Evolutionary conservation across 1,140 invertebrate species (phyloP).

Genomic region (Brachystomella parvula): DNA sequence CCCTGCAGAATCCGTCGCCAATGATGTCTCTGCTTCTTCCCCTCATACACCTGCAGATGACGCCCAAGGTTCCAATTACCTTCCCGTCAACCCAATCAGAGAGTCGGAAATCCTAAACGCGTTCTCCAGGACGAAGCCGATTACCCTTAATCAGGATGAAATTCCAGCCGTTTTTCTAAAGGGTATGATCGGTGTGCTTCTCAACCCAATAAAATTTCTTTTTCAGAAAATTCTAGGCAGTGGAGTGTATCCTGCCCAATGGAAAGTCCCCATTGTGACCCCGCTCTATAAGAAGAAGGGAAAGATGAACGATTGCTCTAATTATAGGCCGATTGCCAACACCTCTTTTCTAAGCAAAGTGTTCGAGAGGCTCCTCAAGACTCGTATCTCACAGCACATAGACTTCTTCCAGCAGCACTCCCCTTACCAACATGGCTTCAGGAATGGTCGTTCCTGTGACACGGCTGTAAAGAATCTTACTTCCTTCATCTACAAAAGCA

Average conservation of each 20-base stretch:
- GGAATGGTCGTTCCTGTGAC: neutral
- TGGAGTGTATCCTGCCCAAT: neutral
- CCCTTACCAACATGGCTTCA: slow-evolving; percentile 16
- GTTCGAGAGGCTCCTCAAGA: slow-evolving; percentile 11
- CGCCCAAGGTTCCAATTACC: too few species aligned
- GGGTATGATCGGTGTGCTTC: neutral
- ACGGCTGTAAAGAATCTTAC: slow-evolving; percentile 1
- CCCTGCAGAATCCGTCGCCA: too few species aligned
- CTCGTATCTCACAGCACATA: neutral
- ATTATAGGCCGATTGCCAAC: slow-evolving; percentile 8
- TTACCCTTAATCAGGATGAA: too few species aligned
- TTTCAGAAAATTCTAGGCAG: neutral
- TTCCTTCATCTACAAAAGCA: neutral
- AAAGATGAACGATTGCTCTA: neutral
- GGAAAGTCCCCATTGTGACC: neutral
- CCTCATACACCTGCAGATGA: too few species aligned
- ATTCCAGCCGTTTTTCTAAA: neutral
- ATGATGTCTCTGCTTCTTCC: too few species aligned
- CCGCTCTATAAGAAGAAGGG: slow-evolving; percentile 14
- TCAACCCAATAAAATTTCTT: neutral
- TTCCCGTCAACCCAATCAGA: too few species aligned
- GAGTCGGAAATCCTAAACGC: too few species aligned
- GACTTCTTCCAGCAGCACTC: neutral
- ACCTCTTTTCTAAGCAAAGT: slow-evolving; percentile 6
- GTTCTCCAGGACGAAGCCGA: too few species aligned